Percentiles rank a stretch among this genome's conserved stretches.
These are phyloP conservation scores for Recurvirostra avosetta DNA, from an alignment of 2,113 vertebrate genomes.

Conservation along the genomic window DNA sequence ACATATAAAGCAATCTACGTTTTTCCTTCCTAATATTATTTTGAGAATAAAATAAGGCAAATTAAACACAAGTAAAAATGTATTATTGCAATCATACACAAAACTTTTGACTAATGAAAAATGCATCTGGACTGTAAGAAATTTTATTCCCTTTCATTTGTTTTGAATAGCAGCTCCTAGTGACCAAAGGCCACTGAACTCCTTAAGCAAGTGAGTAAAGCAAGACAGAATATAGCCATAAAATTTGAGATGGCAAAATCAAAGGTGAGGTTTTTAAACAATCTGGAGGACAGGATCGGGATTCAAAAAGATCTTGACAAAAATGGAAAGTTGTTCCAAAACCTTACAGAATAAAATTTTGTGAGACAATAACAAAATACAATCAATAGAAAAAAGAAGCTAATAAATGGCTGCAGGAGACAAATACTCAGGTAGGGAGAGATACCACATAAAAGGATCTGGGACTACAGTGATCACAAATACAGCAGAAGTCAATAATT, in stretches of 20 bases:
- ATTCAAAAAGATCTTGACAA: neutral
- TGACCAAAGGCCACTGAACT: neutral
- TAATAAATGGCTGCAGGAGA: neutral
- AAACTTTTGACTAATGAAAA: neutral
- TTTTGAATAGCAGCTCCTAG: neutral
- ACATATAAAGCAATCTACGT: neutral
- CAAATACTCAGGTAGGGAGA: neutral
- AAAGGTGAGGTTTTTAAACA: neutral
- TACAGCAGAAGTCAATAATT: neutral
- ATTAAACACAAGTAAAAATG: neutral
- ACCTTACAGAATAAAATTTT: neutral
- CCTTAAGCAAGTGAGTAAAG: neutral
- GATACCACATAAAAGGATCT: neutral
- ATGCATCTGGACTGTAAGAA: neutral
- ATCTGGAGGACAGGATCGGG: neutral
- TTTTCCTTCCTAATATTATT: neutral
- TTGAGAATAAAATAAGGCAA: neutral
- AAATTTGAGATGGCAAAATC: neutral
- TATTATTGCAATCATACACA: neutral
- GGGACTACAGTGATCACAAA: neutral
- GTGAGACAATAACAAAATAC: neutral
- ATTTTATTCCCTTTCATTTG: neutral
- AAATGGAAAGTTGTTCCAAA: neutral
- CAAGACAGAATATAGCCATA: neutral
- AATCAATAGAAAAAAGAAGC: neutral